Percentiles rank a stretch among this genome's conserved stretches.
Conservation (phyloP, 2,888 invertebrate species). For the Amblyjoppa proteus region DNA sequence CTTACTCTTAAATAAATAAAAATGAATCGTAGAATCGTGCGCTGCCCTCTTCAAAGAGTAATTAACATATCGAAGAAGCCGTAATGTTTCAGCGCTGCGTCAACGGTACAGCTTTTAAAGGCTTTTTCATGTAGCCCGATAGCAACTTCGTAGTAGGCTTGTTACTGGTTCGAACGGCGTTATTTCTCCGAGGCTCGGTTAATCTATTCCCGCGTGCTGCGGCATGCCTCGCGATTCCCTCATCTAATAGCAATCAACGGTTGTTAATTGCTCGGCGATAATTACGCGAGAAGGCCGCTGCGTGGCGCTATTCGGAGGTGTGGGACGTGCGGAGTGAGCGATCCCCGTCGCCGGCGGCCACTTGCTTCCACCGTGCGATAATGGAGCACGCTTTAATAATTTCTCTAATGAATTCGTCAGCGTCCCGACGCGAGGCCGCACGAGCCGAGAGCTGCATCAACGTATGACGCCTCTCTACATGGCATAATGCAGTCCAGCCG, state of each 20-base stretch:
- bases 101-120: slow-evolving; percentile 17
- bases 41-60: slow-evolving; percentile 2
- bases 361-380: slow-evolving; percentile 62
- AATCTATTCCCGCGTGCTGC: not conserved
- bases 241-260: slow-evolving; percentile 81
- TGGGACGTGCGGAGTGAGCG: not conserved
- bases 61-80: slow-evolving; percentile 59
- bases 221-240: slow-evolving; percentile 45
- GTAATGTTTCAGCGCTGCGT: slow-evolving; percentile 54
- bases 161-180: not conserved
- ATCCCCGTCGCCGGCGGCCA: slow-evolving; percentile 45
- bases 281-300: slow-evolving; percentile 72
- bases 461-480: not conserved
- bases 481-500: slow-evolving; percentile 5
- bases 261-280: slow-evolving; percentile 82
- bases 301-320: slow-evolving; percentile 2
- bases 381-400: slow-evolving; percentile 79
- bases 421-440: slow-evolving; percentile 21
- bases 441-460: not conserved
- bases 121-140: not conserved
- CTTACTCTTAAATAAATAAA: not conserved
- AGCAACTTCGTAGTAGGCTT: not conserved
- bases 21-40: not conserved
- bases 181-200: slow-evolving; percentile 37
- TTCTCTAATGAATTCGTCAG: slow-evolving; percentile 78